These are phyloP conservation scores for Notarius lentiginosus DNA, from an alignment of 2,113 vertebrate species.

Conservation along the genomic window DNA sequence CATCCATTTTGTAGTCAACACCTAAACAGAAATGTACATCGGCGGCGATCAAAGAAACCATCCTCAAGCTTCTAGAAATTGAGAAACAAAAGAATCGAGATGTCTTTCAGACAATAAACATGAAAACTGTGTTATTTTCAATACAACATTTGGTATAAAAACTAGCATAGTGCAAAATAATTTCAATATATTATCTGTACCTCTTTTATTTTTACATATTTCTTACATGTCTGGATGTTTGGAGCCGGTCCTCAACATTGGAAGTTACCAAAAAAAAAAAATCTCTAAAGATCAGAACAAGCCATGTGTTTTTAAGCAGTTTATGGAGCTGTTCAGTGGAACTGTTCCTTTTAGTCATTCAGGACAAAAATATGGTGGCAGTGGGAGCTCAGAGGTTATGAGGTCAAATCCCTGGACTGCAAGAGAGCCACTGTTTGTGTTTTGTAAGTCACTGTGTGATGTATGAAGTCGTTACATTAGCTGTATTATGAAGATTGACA, in stretches of 20 bases:
- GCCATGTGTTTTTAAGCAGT: background rate
- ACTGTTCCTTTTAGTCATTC: background rate
- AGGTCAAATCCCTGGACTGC: constrained; percentile 4
- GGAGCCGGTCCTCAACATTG: background rate
- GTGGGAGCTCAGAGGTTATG: background rate
- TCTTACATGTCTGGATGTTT: constrained; percentile 14
- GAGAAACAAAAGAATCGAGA: constrained; percentile 24
- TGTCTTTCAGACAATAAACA: constrained; percentile 26
- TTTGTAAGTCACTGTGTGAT: background rate
- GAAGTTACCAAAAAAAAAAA: background rate
- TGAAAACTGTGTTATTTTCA: constrained; percentile 43
- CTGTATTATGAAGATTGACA: background rate
- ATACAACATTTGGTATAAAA: constrained; percentile 55
- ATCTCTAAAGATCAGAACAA: background rate
- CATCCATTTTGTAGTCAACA: constrained; percentile 44
- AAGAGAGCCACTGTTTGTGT: background rate
- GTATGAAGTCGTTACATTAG: background rate
- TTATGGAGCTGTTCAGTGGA: background rate
- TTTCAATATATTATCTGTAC: constrained; percentile 65
- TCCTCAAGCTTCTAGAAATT: constrained; percentile 3
- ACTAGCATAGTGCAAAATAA: constrained; percentile 56
- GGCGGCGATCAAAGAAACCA: constrained; percentile 31
- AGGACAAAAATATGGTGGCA: background rate
- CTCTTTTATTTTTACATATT: constrained; percentile 39
- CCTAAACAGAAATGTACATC: constrained; percentile 52